Evolutionary conservation across 2,113 vertebrate species (phyloP), one percentile per base, ranked within the genome.

Genomic region (Tyto alba): DNA sequence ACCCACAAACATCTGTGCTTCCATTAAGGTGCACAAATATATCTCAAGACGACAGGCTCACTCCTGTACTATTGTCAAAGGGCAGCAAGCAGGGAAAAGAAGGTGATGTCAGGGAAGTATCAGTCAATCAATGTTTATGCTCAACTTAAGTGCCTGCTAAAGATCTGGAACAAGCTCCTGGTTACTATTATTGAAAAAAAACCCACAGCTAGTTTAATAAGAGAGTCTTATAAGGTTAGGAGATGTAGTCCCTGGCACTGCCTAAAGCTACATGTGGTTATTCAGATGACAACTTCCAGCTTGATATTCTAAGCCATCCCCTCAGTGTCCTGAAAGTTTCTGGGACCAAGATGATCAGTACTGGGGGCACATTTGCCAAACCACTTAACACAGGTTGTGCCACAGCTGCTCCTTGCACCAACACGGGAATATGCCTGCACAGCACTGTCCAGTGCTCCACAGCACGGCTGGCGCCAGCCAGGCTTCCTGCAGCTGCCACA

Each of bases 401-500:
- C 47, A 48, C 21, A 50, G 60, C 66, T 71, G 56, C 22, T 69
- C n/a, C 29, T 16, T 26, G 38, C 76, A 41, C 27, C 2, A 1
- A 14, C 32, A 29, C 9, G 11, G 20, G 20, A 20, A 36, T 8
- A 34, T 38, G 47, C 14, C 56, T n/a, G 12, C 34, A 29, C 6
- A 57, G 16, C 27, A 8, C 17, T 26, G 27, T 16, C 12, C 52
- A 50, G 36, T 3, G 76, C 55, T n/a, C 41, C 29, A 20, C 34
- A 30, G 48, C 50, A 21, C 0, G 1, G 26, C 1, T 38, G 59
- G 6, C 69, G 50, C 26, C 55, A 77, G 34, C 17, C 16, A 27
- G 9, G 2, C 52, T 74, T 43, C 47, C 68, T 21, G 30, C 29
- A 64, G 68, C 36, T 71, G 62, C 79, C 56, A 68, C 30, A 52